These are phyloP conservation scores for Quadroppia sp. DNA, from an alignment of 2,888 invertebrate genomes.

Conservation along the genomic window DNA sequence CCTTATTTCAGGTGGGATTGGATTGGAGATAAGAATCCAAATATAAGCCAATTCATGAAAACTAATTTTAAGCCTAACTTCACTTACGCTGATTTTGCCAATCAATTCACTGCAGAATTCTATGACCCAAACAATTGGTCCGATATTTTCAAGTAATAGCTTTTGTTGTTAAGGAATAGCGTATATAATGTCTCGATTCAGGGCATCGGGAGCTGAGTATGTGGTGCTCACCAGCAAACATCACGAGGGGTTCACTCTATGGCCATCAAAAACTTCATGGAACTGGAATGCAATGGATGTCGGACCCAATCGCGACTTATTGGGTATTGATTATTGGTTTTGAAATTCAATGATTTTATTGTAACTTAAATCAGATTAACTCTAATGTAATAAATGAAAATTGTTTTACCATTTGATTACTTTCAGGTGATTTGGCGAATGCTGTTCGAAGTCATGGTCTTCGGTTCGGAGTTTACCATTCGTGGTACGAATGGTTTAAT, in stretches of 20 bases:
- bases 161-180: too few species aligned
- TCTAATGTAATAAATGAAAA: too few species aligned
- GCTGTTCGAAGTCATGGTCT: constrained; percentile 48
- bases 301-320: constrained; percentile 55
- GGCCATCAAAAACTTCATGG: constrained; percentile 55
- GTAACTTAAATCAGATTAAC: too few species aligned
- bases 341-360: not conserved
- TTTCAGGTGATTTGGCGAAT: constrained; percentile 46
- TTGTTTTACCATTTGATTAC: not conserved
- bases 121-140: constrained; percentile 56
- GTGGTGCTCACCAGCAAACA: constrained; percentile 57
- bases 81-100: constrained; percentile 57
- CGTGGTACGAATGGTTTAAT: constrained; percentile 55
- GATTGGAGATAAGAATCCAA: constrained; percentile 44
- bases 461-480: constrained; percentile 53
- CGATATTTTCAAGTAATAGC: constrained; percentile 52
- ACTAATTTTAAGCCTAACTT: constrained; percentile 55
- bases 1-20: constrained; percentile 43
- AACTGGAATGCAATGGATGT: constrained; percentile 56
- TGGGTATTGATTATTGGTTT: constrained; percentile 50
- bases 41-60: constrained; percentile 53
- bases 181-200: constrained; percentile 1
- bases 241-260: constrained; percentile 56
- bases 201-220: constrained; percentile 56
- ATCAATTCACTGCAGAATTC: constrained; percentile 55